phyloP scores from a whole-genome alignment of 2,797 vertebrate species.

The Anabacerthia variegaticeps region DNA sequence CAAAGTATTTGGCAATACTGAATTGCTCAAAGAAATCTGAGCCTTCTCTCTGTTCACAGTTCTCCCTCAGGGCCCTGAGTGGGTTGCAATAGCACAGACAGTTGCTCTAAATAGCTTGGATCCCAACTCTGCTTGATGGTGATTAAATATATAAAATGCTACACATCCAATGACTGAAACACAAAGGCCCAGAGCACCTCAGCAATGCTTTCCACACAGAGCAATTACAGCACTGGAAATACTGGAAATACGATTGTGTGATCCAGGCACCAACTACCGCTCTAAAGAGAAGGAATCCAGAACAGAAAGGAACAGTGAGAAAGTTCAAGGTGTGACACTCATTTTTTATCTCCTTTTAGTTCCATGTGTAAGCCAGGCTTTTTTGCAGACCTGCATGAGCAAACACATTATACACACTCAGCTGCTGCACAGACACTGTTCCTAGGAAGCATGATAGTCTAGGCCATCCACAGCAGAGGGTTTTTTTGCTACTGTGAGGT shows the following conservation, averaged over 20 bases:
- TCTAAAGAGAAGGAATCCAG: not conserved
- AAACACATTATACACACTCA: not conserved
- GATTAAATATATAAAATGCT: not conserved
- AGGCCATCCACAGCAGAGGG: not conserved
- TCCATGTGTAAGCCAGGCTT: not conserved
- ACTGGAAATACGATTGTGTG: not conserved
- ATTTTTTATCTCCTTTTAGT: not conserved
- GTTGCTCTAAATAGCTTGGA: not conserved
- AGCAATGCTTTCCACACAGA: not conserved
- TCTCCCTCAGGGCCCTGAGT: not conserved
- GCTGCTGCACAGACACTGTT: not conserved
- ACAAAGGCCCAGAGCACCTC: not conserved
- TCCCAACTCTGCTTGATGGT: not conserved
- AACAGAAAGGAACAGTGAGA: not conserved
- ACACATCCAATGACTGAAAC: not conserved
- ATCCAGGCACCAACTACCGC: not conserved
- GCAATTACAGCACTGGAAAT: not conserved
- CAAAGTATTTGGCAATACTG: not conserved
- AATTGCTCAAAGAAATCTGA: conserved; percentile 17
- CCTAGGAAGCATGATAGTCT: not conserved
- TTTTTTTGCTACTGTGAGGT: not conserved
- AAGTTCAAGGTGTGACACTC: not conserved
- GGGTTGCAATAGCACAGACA: conserved; percentile 11
- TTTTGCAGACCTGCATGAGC: not conserved
- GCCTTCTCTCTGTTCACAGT: not conserved